These are phyloP conservation scores for Nesometra sesokonis DNA, from an alignment of 35 echinoderm and acorn worm species.

Conservation along the genomic window DNA sequence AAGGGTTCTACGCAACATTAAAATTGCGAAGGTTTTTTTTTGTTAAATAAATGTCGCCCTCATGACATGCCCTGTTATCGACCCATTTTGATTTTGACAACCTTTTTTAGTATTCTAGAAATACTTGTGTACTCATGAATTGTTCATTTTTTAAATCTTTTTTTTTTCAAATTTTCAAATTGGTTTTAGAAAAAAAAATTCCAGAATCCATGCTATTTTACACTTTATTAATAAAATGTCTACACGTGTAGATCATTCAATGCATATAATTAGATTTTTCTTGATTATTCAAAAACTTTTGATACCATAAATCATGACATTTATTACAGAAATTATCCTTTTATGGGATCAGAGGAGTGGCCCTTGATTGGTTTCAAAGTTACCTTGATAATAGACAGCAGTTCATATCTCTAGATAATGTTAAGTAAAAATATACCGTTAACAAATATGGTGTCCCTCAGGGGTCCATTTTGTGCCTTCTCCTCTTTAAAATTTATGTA, in stretches of 20 bases:
- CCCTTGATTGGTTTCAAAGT: not conserved
- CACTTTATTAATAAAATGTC: not conserved
- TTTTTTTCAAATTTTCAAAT: not conserved
- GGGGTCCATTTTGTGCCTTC: slow-evolving; percentile 11
- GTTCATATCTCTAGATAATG: not conserved
- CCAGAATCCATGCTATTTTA: not conserved
- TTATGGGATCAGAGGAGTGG: slow-evolving; percentile 18
- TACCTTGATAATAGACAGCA: not conserved
- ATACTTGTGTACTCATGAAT: slow-evolving; percentile 2
- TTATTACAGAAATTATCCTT: not conserved
- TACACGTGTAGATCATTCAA: not conserved
- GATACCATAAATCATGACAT: not conserved
- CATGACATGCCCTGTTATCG: too few relatives aligned
- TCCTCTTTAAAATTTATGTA: slow-evolving; percentile 15
- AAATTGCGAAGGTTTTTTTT: too few relatives aligned
- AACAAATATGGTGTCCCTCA: not conserved
- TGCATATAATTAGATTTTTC: slow-evolving; percentile 18
- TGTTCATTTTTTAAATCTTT: not conserved
- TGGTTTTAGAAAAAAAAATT: slow-evolving; percentile 2
- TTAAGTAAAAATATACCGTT: not conserved
- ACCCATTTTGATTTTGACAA: not conserved
- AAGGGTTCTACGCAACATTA: too few relatives aligned
- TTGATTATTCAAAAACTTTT: slow-evolving; percentile 5
- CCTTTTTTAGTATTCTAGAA: not conserved
- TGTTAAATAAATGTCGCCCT: too few relatives aligned